Base-by-base conservation (phyloP, 2,113 vertebrate species). In the Elachura formosa region DNA sequence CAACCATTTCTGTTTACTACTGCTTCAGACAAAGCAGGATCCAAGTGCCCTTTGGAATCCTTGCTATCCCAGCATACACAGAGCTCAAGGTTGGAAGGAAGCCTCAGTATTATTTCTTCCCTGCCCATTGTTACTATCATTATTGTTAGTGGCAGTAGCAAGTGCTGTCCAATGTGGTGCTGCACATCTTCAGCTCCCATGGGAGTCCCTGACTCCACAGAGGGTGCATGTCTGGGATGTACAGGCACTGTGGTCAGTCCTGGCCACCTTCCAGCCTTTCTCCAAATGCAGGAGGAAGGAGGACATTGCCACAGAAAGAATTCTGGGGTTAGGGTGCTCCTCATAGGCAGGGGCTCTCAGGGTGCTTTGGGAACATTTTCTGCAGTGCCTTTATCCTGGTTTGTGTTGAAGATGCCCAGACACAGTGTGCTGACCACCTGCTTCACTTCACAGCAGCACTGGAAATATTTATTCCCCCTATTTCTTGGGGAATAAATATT, bases 291-390 rank as follows among this genome's bases (percentile, higher is more conserved):
- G 40, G 22, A 79, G 28, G 72, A 55, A 48, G 38, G 56, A 29
- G 1, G 2, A 38, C 22, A 43, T 54, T 67, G 38, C 9, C 18
- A 49, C 41, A 61, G 29, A 45, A 33, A 87, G 8, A 29, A 5
- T 22, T 31, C 10, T 0, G 5, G 23, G 29, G 5, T 5, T 18
- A 18, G n/a, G 46, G 28, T 52, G 71, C 15, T 90, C 17, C 20
- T 67, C 13, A 2, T 0, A 0, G 49, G 9, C 46, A 48, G 6
- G 12, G 62, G 12, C 10, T 43, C 12, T 36, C 4, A 2, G 22
- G 10, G 14, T 38, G 31, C 46, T 76, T 48, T 49, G 43, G 63
- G 24, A 73, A 25, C 2, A 2, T 76, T 52, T 76, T 88, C 54
- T 83, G 40, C 34, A 75, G 16, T 51, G 40, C n/a, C 43, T 59